Evolutionary conservation across 2,888 invertebrate species (phyloP).

Genomic region (Nomada fucata): DNA sequence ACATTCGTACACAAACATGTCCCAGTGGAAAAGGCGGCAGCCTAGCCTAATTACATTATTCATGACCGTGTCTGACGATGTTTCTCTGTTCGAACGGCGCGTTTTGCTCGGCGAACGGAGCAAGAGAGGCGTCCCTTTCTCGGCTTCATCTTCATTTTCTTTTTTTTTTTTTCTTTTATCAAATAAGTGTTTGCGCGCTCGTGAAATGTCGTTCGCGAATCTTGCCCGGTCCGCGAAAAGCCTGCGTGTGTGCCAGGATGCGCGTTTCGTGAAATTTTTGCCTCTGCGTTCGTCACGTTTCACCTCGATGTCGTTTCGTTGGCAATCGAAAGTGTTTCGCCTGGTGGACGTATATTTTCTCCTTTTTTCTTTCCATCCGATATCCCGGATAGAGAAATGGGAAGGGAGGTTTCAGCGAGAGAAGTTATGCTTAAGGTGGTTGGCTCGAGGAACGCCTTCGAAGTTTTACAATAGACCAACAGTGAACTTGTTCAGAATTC

Average conservation of each 20-base stretch:
- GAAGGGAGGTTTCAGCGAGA: no score
- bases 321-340: no score
- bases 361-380: no score
- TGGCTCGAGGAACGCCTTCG: no score
- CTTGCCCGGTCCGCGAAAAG: not conserved
- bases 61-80: slow-evolving; percentile 70
- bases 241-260: no score
- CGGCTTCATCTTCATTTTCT: not conserved
- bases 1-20: slow-evolving; percentile 64
- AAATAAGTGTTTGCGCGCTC: slow-evolving; percentile 18
- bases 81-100: slow-evolving; percentile 35
- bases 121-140: not conserved
- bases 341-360: no score
- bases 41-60: slow-evolving; percentile 78
- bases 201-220: slow-evolving; percentile 11
- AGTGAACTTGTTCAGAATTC: not conserved
- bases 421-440: no score
- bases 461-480: no score
- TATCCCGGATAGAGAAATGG: no score
- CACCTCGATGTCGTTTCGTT: no score
- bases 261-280: not conserved
- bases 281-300: no score
- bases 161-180: not conserved
- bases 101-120: slow-evolving; percentile 25
- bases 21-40: slow-evolving; percentile 70